A percentile compares a stretch with the other conserved stretches of the same genome.
Conservation (phyloP, 2,888 invertebrate species). For the Congeria kusceri region DNA sequence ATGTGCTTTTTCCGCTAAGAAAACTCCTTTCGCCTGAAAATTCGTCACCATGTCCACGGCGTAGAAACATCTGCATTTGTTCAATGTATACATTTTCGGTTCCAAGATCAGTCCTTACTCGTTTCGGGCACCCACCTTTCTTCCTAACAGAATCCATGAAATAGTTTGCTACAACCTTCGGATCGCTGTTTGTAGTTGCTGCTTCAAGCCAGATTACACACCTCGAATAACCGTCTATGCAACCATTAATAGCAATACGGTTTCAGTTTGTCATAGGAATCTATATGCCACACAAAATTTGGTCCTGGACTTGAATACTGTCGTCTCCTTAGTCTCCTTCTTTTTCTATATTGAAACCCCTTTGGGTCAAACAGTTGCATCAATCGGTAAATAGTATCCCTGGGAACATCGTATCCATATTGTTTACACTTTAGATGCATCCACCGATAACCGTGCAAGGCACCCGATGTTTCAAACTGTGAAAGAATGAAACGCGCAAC, state of each 20-base stretch:
- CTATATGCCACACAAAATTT: conserved; percentile 59
- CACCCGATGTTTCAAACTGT: conserved; percentile 28
- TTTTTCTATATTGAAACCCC: conserved; percentile 27
- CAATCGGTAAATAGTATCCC: conserved; percentile 14
- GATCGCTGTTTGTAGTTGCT: conserved; percentile 46
- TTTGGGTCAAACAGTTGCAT: conserved; percentile 38
- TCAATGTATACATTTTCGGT: conserved; percentile 50
- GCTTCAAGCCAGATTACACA: conserved; percentile 57
- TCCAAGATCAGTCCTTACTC: conserved; percentile 49
- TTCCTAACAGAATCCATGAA: conserved; percentile 38
- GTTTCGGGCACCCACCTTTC: conserved; percentile 37
- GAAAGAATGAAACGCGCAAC: conserved; percentile 36
- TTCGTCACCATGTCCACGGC: conserved; percentile 16
- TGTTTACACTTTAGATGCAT: conserved; percentile 46
- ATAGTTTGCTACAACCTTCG: conserved; percentile 44
- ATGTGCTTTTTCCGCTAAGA: conserved; percentile 30
- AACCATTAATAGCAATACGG: conserved; percentile 54
- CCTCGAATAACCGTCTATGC: conserved; percentile 59
- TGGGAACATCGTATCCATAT: neutral
- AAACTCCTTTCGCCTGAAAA: conserved; percentile 26
- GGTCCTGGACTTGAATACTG: conserved; percentile 46
- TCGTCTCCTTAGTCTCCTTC: conserved; percentile 43
- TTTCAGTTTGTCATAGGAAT: conserved; percentile 53
- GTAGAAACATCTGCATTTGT: conserved; percentile 24
- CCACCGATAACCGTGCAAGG: conserved; percentile 44